A percentile compares a stretch with the other conserved stretches of the same genome.
These are phyloP conservation scores for Euzetes globulus DNA, from an alignment of 2,888 invertebrate species.

Conservation along the genomic window DNA sequence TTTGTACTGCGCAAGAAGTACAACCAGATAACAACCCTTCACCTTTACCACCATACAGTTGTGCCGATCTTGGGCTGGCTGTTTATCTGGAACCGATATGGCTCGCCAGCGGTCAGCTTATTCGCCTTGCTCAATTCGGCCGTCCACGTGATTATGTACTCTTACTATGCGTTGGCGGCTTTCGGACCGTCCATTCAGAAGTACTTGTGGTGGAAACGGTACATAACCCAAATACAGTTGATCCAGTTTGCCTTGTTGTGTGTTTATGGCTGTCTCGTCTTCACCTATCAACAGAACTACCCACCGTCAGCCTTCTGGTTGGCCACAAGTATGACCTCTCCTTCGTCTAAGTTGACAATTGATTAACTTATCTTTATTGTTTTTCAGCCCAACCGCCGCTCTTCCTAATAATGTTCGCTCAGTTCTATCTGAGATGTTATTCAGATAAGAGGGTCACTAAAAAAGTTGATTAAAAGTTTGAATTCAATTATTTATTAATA, in stretches of 20 bases:
- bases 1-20: constrained; percentile 41
- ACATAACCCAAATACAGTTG: constrained; percentile 30
- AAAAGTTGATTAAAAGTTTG: no score
- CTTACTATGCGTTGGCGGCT: constrained; percentile 28
- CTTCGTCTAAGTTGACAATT: no score
- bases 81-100: constrained; percentile 22
- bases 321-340: not conserved
- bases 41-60: constrained; percentile 40
- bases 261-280: constrained; percentile 21
- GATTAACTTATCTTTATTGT: not conserved
- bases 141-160: constrained; percentile 31
- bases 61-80: constrained; percentile 33
- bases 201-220: constrained; percentile 35
- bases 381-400: constrained; percentile 20
- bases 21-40: constrained; percentile 38
- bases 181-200: constrained; percentile 32
- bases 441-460: not conserved
- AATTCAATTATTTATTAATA: no score
- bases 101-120: not conserved
- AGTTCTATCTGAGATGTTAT: constrained; percentile 29
- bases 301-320: constrained; percentile 30
- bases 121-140: not conserved
- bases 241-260: constrained; percentile 25
- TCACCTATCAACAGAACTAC: not conserved
- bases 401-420: constrained; percentile 25